Evolutionary conservation across 1,140 invertebrate species (phyloP), one percentile per base, ranked within the genome.

Genomic region (Pararge aegeria): DNA sequence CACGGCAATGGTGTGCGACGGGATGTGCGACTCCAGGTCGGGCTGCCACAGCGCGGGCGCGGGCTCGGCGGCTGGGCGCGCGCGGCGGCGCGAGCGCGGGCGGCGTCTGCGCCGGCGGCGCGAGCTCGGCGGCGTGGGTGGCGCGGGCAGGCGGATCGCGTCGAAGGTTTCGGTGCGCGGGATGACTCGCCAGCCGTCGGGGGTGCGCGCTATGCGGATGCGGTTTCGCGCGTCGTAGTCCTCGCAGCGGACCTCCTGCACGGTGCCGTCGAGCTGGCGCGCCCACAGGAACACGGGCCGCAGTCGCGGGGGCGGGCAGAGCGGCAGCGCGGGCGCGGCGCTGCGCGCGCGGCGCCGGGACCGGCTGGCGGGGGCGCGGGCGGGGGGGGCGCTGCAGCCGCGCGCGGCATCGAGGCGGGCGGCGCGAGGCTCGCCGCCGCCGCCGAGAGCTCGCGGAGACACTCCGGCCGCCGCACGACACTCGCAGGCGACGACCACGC

Each of bases 141-240:
- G 74, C 40, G 81, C 74, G 40, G 89, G 85, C 68, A 93, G 90
- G 38, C 91, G 80, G 68, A 92, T 92, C 29, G 93, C 92, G 72
- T 92, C 91, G 57, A 92, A 90, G 54, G 92, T 92, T 70, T 93
- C 93, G 21, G 95, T 95, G 54, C 94, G 91, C 58, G 95, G 95
- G 87, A 95, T 95, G 16, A 95, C 95, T 37, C 94, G 92, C 95
- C 95, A 96, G 70, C 95, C 95, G 73, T 93, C 92, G 1, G 94
- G 91, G 2, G 95, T 96, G 75, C 95, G 95, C 49, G 94, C 95
- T 68, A 96, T 87, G 63, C 94, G 93, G 61, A 96, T 95, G 10
- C 95, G 93, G 89, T 96, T 96, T 34, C 95, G 90, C 74, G 94
- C 94, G 87, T 96, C 95, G 90, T 96, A 96, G 78, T 96, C 95